These are phyloP conservation scores for Lithosia quadra DNA, from an alignment of 2,888 invertebrate species.

Conservation along the genomic window DNA sequence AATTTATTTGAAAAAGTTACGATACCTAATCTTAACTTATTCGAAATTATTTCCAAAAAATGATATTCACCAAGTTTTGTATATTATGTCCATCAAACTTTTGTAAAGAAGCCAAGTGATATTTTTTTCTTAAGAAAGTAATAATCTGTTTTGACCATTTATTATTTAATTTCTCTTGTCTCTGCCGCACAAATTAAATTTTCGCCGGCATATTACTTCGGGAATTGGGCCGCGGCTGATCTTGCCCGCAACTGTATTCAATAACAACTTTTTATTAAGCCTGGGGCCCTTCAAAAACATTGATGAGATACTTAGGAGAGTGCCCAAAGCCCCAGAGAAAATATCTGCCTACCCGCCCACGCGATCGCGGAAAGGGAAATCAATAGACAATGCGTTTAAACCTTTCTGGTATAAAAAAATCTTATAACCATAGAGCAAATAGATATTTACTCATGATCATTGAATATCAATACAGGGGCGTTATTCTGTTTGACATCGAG, in stretches of 20 bases:
- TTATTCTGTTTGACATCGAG: no score
- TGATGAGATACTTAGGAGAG: slow-evolving; percentile 2
- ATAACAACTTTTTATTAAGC: slow-evolving; percentile 11
- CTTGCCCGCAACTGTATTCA: slow-evolving; percentile 1
- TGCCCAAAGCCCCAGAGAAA: neutral
- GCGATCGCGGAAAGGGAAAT: neutral
- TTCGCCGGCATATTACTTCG: neutral
- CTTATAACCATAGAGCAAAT: no score
- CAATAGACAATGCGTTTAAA: neutral
- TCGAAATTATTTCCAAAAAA: no score
- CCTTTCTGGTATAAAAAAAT: no score
- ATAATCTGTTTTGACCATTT: neutral
- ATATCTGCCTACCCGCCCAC: neutral
- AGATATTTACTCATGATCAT: no score
- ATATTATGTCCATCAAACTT: no score
- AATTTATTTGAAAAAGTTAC: no score
- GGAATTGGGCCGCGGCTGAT: neutral
- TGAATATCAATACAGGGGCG: no score
- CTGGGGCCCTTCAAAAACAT: neutral
- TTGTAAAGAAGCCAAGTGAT: no score
- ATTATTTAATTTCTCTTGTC: neutral
- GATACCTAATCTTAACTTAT: no score
- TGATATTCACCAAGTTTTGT: no score
- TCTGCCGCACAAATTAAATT: neutral
- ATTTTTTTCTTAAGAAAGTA: no score